A percentile compares a stretch with the other conserved stretches of the same genome.
Evolutionary conservation across 2,113 vertebrate species (phyloP).

Genomic region (Mungos mungo): DNA sequence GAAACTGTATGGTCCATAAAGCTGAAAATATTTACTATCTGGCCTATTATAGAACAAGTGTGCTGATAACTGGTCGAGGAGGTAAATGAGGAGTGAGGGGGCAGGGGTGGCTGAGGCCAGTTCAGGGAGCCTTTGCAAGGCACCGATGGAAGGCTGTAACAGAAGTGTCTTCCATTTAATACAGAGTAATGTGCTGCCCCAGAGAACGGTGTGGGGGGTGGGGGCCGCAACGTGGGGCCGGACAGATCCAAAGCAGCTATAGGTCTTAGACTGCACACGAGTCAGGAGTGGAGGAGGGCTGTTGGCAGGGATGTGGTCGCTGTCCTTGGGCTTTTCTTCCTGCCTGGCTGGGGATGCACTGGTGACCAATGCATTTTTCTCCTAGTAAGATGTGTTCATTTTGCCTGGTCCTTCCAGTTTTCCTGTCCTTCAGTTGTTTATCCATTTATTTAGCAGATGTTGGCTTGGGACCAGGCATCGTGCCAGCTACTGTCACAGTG

Average conservation of each 20-base stretch:
- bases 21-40: neutral
- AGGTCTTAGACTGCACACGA: neutral
- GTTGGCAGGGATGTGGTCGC: no score
- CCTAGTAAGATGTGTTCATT: neutral
- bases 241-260: no score
- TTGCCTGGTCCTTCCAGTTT: neutral
- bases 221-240: neutral
- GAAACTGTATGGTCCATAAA: neutral
- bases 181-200: neutral
- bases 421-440: neutral
- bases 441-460: neutral
- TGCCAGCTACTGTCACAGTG: neutral
- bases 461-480: neutral
- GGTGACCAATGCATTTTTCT: neutral
- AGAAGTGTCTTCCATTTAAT: neutral
- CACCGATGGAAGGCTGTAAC: neutral
- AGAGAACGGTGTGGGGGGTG: no score
- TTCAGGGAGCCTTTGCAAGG: neutral
- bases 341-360: neutral
- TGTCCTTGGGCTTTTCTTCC: no score
- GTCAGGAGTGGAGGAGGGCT: accelerated
- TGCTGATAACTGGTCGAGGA: neutral
- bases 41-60: neutral
- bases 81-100: no score
- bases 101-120: neutral